Evolutionary conservation across 2,797 vertebrate species (phyloP).

Genomic region (Fistularia tabacaria): DNA sequence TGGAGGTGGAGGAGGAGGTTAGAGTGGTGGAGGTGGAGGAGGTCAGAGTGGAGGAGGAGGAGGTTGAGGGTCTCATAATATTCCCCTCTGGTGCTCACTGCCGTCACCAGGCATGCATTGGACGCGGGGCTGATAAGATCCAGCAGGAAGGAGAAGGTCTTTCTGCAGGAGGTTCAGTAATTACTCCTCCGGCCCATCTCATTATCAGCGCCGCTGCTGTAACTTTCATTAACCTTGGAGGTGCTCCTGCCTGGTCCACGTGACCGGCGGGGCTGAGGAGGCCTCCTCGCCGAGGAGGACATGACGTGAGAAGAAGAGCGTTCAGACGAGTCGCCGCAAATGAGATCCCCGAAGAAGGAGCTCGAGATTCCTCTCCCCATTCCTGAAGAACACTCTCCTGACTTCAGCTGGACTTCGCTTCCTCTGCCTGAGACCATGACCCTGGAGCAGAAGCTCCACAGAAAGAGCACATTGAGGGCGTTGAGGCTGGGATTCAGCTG

Average conservation of each 20-base stretch:
- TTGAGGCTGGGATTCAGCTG: too few relatives aligned
- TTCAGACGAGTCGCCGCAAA: conserved; percentile 41
- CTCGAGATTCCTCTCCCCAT: too few relatives aligned
- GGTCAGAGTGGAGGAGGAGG: neutral
- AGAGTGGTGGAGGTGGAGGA: neutral
- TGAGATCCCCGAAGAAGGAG: conserved; percentile 38
- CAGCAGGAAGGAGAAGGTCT: conserved; percentile 13
- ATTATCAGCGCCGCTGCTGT: conserved; percentile 12
- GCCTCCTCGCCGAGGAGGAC: conserved; percentile 52
- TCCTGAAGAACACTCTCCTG: too few relatives aligned
- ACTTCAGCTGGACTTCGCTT: too few relatives aligned
- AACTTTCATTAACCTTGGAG: conserved; percentile 62
- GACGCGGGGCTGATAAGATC: conserved; percentile 13
- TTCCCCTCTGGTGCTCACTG: conserved; percentile 10
- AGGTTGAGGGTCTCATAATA: conserved; percentile 4
- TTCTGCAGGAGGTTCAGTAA: conserved; percentile 17
- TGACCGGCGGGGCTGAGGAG: too few relatives aligned
- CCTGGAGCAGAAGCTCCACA: too few relatives aligned
- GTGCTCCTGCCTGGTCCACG: conserved; percentile 42
- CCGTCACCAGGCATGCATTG: conserved; percentile 7
- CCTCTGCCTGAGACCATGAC: too few relatives aligned
- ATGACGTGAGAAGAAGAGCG: conserved; percentile 32
- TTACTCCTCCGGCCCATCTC: conserved; percentile 18
- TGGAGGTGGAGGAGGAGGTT: too few relatives aligned
- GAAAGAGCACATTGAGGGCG: too few relatives aligned